Evolutionary conservation across 2,113 vertebrate genomes (phyloP).

Genomic region (Myxocyprinus asiaticus): DNA sequence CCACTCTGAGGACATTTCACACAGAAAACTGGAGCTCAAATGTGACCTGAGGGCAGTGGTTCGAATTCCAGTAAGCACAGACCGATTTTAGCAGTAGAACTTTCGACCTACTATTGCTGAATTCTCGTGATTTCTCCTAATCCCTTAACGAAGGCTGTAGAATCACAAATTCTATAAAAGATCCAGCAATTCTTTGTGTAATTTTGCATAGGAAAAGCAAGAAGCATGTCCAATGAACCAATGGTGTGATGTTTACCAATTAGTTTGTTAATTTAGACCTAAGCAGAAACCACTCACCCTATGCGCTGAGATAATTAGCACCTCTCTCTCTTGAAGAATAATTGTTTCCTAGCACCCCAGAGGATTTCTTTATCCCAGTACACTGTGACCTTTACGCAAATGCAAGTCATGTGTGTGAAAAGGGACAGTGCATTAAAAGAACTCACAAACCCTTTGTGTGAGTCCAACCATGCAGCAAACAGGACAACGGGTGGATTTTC

Average conservation of each 20-base stretch:
- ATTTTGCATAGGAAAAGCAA: conserved; percentile 31
- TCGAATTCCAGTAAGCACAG: no score
- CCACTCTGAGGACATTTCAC: no score
- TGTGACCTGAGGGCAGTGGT: no score
- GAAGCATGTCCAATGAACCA: conserved; percentile 52
- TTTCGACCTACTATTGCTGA: no score
- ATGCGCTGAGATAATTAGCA: not conserved
- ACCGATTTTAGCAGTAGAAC: no score
- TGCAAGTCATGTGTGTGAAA: conserved; percentile 19
- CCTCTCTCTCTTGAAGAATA: conserved; percentile 16
- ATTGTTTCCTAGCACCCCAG: conserved; percentile 27
- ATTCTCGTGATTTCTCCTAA: no score
- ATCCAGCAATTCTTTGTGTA: no score
- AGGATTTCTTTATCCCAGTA: conserved; percentile 26
- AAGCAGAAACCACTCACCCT: conserved; percentile 17
- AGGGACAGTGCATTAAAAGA: conserved; percentile 1
- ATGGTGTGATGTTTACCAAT: conserved; percentile 50
- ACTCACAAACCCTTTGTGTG: conserved; percentile 18
- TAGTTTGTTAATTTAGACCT: conserved; percentile 59
- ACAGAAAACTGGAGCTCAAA: no score
- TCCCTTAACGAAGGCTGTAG: no score
- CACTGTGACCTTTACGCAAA: conserved; percentile 31
- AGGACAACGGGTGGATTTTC: conserved; percentile 57
- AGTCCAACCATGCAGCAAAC: conserved; percentile 73
- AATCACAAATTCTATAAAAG: no score